Base-by-base conservation (phyloP, 37 sponge, comb jelly and placozoan species). In the Ephydatia muelleri region DNA sequence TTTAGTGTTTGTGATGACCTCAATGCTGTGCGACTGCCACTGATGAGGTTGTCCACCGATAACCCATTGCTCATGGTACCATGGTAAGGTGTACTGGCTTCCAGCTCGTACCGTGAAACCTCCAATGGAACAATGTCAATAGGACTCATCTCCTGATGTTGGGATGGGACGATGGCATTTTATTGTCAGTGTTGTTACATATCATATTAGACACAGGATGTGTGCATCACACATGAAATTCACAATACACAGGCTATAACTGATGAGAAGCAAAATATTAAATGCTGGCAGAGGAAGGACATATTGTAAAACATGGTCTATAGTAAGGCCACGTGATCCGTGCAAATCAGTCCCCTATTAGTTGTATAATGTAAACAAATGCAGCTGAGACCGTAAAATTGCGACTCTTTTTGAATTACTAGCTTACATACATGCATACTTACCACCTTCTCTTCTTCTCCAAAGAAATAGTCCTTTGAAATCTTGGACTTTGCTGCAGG, bases 91-190 rank as follows among this genome's bases (percentile, higher is more conserved):
- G 77, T 38, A n/a, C 68, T 72, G 25, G 33, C 11, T 6, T 78
- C 70, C 22, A 35, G 12, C 12, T 57, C 33, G 37, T 84, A 68
- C 22, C 31, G 36, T 49, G 65, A 80, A 13, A 78, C 76, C 33
- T 92, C 86, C n/a, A 92, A 65, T 36, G 93, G 93, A 43, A 88
- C 89, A 70, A 93, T 93, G 40, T 93, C 93, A 76, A 93, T 89
- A 0, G 93, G 93, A 70, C 90, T 93, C 93, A 93, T 93, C 72
- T 93, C 93, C 93, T 93, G 73, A 28, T 82, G 6, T 47, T 47
- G 8, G 36, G 32, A 35, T 1, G 47, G 16, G 19, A 69, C 16
- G 8, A n/a, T n/a, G n/a, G n/a, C n/a, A n/a, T n/a, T n/a, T n/a
- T n/a, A n/a, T n/a, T n/a, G n/a, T n/a, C n/a, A n/a, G n/a, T n/a